Evolutionary conservation across 2,797 vertebrate genomes (phyloP), one percentile per base, ranked within the genome.

Genomic region (Todus mexicanus): DNA sequence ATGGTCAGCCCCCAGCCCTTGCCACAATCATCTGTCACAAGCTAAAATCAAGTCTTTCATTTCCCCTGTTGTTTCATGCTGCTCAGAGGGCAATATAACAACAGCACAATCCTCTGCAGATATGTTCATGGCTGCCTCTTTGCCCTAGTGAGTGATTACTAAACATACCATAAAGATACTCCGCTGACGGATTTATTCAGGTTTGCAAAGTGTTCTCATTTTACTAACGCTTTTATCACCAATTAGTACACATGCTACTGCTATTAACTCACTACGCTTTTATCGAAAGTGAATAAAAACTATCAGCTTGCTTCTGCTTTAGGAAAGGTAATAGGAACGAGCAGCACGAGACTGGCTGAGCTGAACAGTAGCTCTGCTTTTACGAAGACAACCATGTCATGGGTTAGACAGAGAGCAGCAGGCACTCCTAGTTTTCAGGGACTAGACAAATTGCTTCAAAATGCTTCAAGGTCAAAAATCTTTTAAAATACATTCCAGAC

Each of bases 381-480:
- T 81, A 84, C 18, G 59, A 96, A 95, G 95, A 93, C 57, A 94
- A 94, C 72, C 78, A 50, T 59, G 90, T 90, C 84, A 92, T n/a
- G n/a, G 38, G 76, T 73, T 82, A 75, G 91, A 89, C 7, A 80
- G 70, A 95, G 96, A 97, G 78, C 95, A 95, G 85, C 78, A 95
- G 93, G 87, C 60, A 84, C 85, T 92, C 88, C 81, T 78, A 45
- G 73, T 87, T 94, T 96, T 93, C 43, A 78, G 90, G 37, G 69
- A 45, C 29, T 88, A 80, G 85, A 94, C n/a, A 92, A 96, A 95
- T 91, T 85, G 74, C 75, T 96, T 73, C 88, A 96, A 95, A 94
- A 96, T 78, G 71, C 43, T 95, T 93, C 89, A 88, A 84, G 85
- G 94, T 90, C 90, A 96, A 97, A 88, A 70, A 86, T 70, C 38